These are phyloP conservation scores for Operophtera brumata DNA, from an alignment of 2,888 invertebrate species.

Conservation along the genomic window DNA sequence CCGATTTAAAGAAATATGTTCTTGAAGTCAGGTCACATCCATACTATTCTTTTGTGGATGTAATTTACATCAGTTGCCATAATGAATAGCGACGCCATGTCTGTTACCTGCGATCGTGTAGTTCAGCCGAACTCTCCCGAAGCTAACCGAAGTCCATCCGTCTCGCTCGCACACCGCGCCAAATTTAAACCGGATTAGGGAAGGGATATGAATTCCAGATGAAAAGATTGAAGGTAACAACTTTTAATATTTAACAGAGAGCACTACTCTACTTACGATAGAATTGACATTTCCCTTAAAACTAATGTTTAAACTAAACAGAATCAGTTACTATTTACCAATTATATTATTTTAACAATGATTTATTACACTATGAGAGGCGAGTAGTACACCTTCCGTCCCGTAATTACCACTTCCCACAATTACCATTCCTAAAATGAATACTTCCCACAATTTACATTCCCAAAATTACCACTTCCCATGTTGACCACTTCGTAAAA, in stretches of 20 bases:
- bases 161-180: constrained; percentile 34
- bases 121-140: constrained; percentile 27
- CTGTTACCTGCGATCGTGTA: constrained; percentile 51
- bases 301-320: neutral
- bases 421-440: no score
- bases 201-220: constrained; percentile 9
- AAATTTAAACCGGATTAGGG: constrained; percentile 23
- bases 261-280: constrained; percentile 16
- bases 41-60: constrained; percentile 32
- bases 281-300: constrained; percentile 5
- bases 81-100: constrained; percentile 65
- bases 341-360: neutral
- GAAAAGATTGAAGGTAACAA: constrained; percentile 21
- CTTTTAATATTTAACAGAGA: constrained; percentile 27
- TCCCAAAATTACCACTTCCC: no score
- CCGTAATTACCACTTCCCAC: no score
- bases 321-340: constrained; percentile 4
- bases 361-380: no score
- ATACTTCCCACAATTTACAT: no score
- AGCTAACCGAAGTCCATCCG: constrained; percentile 19
- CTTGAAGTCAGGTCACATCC: constrained; percentile 35
- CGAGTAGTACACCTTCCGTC: no score
- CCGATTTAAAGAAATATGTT: no score
- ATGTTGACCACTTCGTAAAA: no score
- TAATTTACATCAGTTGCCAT: constrained; percentile 50